A percentile compares a stretch with the other conserved stretches of the same genome.
phyloP scores from a whole-genome alignment of 1,140 invertebrate species.

The Eueides isabella region DNA sequence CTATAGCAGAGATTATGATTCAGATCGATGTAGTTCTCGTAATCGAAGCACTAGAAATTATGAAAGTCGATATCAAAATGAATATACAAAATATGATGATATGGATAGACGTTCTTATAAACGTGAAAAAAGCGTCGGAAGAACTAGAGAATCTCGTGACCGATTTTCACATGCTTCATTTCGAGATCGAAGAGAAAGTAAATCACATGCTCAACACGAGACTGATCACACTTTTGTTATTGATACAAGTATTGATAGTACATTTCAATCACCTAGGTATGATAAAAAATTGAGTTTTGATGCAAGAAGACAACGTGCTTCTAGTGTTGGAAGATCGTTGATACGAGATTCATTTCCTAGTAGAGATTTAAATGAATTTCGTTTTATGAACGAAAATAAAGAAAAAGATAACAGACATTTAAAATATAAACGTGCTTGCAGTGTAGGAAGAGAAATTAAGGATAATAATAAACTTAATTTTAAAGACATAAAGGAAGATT shows the following conservation, averaged over 20 bases:
- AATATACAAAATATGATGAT: slow-evolving; percentile 42
- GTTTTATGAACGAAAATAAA: slow-evolving; percentile 3
- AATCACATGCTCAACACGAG: slow-evolving; percentile 50
- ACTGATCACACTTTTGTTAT: slow-evolving; percentile 60
- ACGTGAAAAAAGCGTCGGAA: slow-evolving; percentile 43
- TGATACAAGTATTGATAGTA: slow-evolving; percentile 63
- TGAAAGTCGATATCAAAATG: slow-evolving; percentile 39
- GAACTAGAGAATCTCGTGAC: not conserved
- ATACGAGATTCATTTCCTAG: slow-evolving; percentile 32
- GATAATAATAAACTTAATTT: slow-evolving; percentile 43
- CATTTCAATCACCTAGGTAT: slow-evolving; percentile 53
- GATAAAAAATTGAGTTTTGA: slow-evolving; percentile 46
- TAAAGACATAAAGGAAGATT: slow-evolving; percentile 67
- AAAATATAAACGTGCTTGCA: slow-evolving; percentile 59
- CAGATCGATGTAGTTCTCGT: slow-evolving; percentile 38
- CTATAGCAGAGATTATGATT: slow-evolving; percentile 48
- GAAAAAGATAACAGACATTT: slow-evolving; percentile 28
- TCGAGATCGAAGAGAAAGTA: slow-evolving; percentile 38
- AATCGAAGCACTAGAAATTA: slow-evolving; percentile 32
- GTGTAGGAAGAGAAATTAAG: slow-evolving; percentile 63
- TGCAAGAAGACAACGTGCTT: slow-evolving; percentile 58
- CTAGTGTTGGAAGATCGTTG: slow-evolving; percentile 63
- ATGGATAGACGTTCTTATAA: slow-evolving; percentile 37
- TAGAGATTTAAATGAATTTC: slow-evolving; percentile 20
- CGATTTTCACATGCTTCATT: not conserved